A percentile compares a stretch with the other conserved stretches of the same genome.
These are phyloP conservation scores for Phalera bucephala DNA, from an alignment of 2,888 invertebrate species.

Conservation along the genomic window DNA sequence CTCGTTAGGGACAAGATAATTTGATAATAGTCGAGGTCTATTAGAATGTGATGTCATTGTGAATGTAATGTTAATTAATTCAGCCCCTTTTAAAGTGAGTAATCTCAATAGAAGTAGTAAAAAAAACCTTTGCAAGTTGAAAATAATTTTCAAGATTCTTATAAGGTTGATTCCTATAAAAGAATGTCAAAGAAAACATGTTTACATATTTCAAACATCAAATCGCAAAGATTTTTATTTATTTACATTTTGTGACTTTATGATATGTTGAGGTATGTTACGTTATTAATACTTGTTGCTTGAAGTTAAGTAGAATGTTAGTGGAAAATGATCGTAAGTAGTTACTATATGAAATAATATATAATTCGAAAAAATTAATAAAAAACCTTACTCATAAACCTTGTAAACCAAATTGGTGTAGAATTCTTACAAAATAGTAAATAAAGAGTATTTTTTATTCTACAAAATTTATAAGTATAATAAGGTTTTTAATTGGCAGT, in stretches of 20 bases:
- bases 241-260: slow-evolving; percentile 25
- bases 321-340: not conserved
- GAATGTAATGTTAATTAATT: too few species aligned
- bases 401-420: slow-evolving; percentile 20
- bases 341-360: slow-evolving; percentile 5
- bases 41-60: too few species aligned
- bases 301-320: slow-evolving; percentile 15
- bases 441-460: slow-evolving; percentile 32
- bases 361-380: not conserved
- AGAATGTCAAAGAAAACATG: not conserved
- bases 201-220: slow-evolving; percentile 3
- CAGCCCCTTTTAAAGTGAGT: too few species aligned
- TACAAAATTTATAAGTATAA: slow-evolving; percentile 29
- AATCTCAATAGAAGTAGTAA: not conserved
- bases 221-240: slow-evolving; percentile 41
- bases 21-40: too few species aligned
- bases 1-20: too few species aligned
- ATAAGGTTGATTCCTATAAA: not conserved
- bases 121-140: slow-evolving; percentile 3
- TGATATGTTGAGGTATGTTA: slow-evolving; percentile 24
- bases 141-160: not conserved
- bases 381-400: slow-evolving; percentile 23
- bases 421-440: slow-evolving; percentile 15
- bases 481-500: slow-evolving; percentile 31
- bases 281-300: slow-evolving; percentile 23